Conservation (phyloP, 1,140 invertebrate genomes). For the Temnothorax nylanderi region DNA sequence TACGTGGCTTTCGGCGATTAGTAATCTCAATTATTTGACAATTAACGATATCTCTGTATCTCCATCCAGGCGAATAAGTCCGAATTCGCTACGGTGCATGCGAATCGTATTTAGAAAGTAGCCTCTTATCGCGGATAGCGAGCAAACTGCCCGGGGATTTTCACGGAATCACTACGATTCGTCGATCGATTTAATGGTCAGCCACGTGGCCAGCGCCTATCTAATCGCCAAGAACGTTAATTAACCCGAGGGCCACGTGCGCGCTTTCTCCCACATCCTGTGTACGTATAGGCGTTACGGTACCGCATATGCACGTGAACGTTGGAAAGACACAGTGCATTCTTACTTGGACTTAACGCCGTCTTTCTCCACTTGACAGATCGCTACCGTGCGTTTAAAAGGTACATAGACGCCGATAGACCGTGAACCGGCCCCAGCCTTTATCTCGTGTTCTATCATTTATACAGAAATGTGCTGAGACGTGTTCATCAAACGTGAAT, state of each 20-base stretch:
- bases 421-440: constrained; percentile 29
- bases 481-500: constrained; percentile 49
- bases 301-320: constrained; percentile 25
- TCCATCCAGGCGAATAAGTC: constrained; percentile 45
- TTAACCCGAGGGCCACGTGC: constrained; percentile 77
- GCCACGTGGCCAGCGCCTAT: constrained; percentile 67
- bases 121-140: constrained; percentile 33
- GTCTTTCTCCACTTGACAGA: constrained; percentile 75
- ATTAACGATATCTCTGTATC: constrained; percentile 4
- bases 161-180: constrained; percentile 65
- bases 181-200: constrained; percentile 66
- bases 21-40: not conserved
- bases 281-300: constrained; percentile 29
- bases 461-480: constrained; percentile 62
- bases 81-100: constrained; percentile 34
- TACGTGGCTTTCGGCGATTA: not conserved
- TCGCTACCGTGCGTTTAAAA: constrained; percentile 75
- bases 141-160: constrained; percentile 33
- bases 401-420: constrained; percentile 58
- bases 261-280: constrained; percentile 72
- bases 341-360: constrained; percentile 51
- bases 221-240: constrained; percentile 71
- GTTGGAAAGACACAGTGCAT: constrained; percentile 42
- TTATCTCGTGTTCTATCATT: constrained; percentile 61
- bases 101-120: constrained; percentile 62